A percentile compares a stretch with the other conserved stretches of the same genome.
These are phyloP conservation scores for Equus przewalskii DNA, from an alignment of 2,113 vertebrate species.

Conservation along the genomic window DNA sequence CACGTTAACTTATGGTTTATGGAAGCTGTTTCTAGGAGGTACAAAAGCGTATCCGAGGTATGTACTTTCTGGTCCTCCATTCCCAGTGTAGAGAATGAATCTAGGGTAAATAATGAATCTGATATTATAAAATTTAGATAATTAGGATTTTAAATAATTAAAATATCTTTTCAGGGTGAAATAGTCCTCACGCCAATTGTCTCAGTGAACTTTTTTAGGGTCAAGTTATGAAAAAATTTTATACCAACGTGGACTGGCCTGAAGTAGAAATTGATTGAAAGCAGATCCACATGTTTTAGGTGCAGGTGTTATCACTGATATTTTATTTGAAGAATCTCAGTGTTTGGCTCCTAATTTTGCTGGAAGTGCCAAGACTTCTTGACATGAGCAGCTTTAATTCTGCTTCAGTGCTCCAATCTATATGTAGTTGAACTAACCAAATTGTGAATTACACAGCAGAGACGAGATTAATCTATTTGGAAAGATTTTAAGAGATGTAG, in stretches of 20 bases:
- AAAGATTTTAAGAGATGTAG: background rate
- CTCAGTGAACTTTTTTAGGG: background rate
- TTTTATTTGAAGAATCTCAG: slow-evolving; percentile 8
- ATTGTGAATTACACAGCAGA: background rate
- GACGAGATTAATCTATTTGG: background rate
- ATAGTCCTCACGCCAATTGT: background rate
- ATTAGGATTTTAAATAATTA: background rate
- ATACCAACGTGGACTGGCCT: background rate
- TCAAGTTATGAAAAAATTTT: background rate
- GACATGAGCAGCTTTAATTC: background rate
- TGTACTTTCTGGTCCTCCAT: background rate
- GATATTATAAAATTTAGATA: background rate
- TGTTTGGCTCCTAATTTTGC: background rate
- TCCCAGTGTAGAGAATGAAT: background rate
- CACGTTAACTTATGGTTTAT: background rate
- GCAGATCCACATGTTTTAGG: background rate
- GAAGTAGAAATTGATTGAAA: background rate
- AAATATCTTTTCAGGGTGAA: background rate
- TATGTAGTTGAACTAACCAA: background rate
- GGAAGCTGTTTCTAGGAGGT: background rate
- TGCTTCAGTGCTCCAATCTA: background rate
- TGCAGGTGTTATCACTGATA: background rate
- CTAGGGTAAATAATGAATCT: background rate
- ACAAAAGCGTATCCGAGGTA: background rate
- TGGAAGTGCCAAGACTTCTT: background rate